Evolutionary conservation across 1,140 invertebrate genomes (phyloP).

Genomic region (Drusus annulatus): DNA sequence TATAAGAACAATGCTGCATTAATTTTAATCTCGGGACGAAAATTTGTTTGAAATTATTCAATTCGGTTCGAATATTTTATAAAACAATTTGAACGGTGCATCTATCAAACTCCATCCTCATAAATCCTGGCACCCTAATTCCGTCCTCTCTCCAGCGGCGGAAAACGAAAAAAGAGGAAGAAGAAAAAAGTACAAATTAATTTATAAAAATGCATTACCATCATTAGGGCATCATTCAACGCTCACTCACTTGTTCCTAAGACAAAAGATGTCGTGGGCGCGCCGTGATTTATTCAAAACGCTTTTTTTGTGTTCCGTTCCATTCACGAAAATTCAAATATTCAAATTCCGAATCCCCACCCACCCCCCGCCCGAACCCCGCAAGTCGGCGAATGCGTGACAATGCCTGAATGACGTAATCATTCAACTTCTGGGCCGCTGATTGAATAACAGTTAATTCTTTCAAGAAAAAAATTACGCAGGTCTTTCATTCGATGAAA

Average conservation of each 20-base stretch:
- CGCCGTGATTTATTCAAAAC: constrained; percentile 44
- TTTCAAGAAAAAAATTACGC: neutral
- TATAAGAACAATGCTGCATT: constrained; percentile 29
- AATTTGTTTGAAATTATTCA: constrained; percentile 1
- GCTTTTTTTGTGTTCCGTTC: constrained; percentile 46
- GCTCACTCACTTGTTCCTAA: constrained; percentile 18
- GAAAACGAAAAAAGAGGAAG: neutral
- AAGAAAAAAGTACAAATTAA: constrained; percentile 32
- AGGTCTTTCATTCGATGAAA: neutral
- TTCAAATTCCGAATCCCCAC: constrained; percentile 44
- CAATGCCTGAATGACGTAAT: constrained; percentile 32
- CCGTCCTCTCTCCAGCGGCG: constrained; percentile 8
- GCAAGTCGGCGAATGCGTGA: constrained; percentile 24
- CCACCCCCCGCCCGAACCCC: neutral
- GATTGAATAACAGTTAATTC: constrained; percentile 27
- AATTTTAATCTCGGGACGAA: constrained; percentile 15
- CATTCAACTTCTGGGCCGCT: neutral
- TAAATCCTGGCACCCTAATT: constrained; percentile 23
- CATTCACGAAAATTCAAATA: constrained; percentile 52
- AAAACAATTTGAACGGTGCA: constrained; percentile 38
- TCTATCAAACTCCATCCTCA: constrained; percentile 26
- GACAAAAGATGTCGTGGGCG: constrained; percentile 49
- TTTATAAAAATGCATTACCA: constrained; percentile 44
- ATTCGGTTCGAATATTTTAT: constrained; percentile 8
- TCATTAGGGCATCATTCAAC: constrained; percentile 40